Evolutionary conservation across 2,797 vertebrate species (phyloP).

Genomic region (Esox masquinongy): DNA sequence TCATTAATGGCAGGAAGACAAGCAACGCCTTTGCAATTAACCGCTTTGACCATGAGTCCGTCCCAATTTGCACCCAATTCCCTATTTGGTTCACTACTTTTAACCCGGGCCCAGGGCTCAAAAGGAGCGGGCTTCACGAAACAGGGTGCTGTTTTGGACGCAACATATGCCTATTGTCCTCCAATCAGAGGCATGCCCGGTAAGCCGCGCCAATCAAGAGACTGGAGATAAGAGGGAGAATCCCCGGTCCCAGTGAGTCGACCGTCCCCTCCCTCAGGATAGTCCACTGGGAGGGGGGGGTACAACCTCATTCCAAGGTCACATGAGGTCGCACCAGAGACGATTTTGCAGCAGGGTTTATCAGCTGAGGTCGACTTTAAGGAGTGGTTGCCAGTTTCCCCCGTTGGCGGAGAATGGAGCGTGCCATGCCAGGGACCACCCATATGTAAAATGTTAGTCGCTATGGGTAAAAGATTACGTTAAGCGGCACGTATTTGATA

Average conservation of each 20-base stretch:
- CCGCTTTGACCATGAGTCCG: constrained; percentile 15
- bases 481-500: neutral
- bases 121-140: neutral
- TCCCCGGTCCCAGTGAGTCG: constrained; percentile 44
- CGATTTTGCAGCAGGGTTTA: neutral
- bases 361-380: neutral
- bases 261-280: constrained; percentile 21
- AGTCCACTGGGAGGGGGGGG: constrained; percentile 1
- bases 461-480: neutral
- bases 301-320: constrained; percentile 11
- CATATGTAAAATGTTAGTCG: neutral
- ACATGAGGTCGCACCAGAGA: constrained; percentile 29
- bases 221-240: constrained; percentile 44
- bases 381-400: neutral
- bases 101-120: neutral
- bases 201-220: constrained; percentile 44
- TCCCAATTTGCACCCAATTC: neutral
- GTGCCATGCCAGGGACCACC: neutral
- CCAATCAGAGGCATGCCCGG: constrained; percentile 25
- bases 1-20: constrained; percentile 32
- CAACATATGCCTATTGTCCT: constrained; percentile 23
- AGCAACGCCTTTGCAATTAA: constrained; percentile 36
- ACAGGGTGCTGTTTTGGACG: neutral
- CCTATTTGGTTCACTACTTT: neutral
- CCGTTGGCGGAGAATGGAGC: neutral